Evolutionary conservation across 2,113 vertebrate species (phyloP), one percentile per base, ranked within the genome.

Genomic region (Nothobranchius kuhntae): DNA sequence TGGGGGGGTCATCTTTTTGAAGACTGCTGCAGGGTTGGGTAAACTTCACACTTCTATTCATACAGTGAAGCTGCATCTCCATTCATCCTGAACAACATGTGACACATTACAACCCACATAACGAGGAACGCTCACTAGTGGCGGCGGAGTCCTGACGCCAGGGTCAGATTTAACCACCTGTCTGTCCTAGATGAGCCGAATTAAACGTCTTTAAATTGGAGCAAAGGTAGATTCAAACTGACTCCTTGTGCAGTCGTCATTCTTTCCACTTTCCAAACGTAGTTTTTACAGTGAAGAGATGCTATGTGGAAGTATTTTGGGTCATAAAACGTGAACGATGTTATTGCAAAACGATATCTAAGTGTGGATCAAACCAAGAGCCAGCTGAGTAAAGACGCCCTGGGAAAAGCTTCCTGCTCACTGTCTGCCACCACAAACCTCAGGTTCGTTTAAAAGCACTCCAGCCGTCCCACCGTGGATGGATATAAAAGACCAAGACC

Each of bases 1-100:
- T 67, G 79, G 70, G 30, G 79, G 30, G 79, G 79, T 84, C 73
- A 85, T 68, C 74, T 87, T 82, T 86, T 74, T 81, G 85, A 89
- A 89, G 80, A 46, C 64, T 51, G 66, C 73, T 17, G n/a, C 75
- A 24, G 52, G 62, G 85, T 70, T 74, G 47, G 68, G 3, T 52
- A 6, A 69, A 80, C 76, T 61, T 30, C 15, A 35, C 30, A 47
- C 70, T 24, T 52, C 85, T 77, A 71, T 89, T 89, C 81, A 84
- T 46, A 30, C 30, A 30, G 30, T 0, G 30, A 30, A 21, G 21
- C 21, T 30, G 4, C 30, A 30, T 30, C 30, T 30, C 30, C 30
- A 4, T 30, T 30, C 30, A 30, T 30, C 30, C 4, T 30, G 30
- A 30, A 30, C 30, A 30, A 30, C 30, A 4, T 2, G 30, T 4